Evolutionary conservation across 2,888 invertebrate genomes (phyloP).

Genomic region (Dromius quadrimaculatus): DNA sequence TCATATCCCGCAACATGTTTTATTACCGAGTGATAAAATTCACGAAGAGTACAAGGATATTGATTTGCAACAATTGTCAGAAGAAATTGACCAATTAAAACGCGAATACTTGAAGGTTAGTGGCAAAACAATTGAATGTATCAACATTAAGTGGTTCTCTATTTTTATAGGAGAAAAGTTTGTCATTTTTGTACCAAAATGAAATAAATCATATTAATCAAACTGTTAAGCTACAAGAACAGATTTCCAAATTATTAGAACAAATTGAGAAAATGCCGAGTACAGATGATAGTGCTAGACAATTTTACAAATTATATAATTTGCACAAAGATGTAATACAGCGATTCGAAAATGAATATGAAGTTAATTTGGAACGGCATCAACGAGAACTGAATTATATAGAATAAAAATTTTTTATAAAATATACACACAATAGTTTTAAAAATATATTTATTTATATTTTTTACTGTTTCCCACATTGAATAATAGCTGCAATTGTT

Average conservation of each 20-base stretch:
- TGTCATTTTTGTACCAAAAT: slow-evolving; percentile 11
- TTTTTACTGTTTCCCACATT: too few relatives aligned
- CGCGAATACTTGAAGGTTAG: slow-evolving; percentile 31
- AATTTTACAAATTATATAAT: slow-evolving; percentile 10
- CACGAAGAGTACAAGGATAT: neutral
- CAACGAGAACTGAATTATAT: too few relatives aligned
- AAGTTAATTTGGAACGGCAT: neutral
- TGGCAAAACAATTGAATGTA: neutral
- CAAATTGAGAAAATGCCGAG: slow-evolving; percentile 27
- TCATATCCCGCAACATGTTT: slow-evolving; percentile 38
- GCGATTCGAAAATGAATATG: slow-evolving; percentile 4
- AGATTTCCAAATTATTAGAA: slow-evolving; percentile 8
- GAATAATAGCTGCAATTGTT: too few relatives aligned
- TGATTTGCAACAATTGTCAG: neutral
- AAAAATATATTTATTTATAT: neutral
- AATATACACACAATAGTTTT: neutral
- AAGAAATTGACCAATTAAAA: slow-evolving; percentile 33
- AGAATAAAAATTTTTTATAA: too few relatives aligned
- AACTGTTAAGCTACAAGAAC: slow-evolving; percentile 11
- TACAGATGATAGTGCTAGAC: neutral
- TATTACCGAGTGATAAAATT: slow-evolving; percentile 41
- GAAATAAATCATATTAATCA: slow-evolving; percentile 30
- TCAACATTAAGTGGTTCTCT: neutral
- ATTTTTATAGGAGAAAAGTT: slow-evolving; percentile 28
- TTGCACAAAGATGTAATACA: neutral